Base-by-base conservation (phyloP, 2,888 invertebrate species). In the Nasonia oneida region DNA sequence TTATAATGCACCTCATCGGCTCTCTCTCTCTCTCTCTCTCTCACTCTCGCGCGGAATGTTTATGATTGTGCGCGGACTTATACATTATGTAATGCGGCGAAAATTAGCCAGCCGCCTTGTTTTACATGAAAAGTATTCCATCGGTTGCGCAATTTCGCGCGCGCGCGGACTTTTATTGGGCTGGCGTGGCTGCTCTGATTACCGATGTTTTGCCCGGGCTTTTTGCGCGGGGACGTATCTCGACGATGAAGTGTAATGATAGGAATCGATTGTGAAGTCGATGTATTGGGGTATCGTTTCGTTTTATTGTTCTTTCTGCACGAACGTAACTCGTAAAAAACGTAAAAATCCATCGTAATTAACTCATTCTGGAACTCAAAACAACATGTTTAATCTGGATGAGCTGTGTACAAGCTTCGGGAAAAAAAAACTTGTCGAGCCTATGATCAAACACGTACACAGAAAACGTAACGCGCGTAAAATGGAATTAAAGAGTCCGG, bases 71-170 rank as follows among this genome's bases (percentile, higher is more conserved):
- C 15, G 3, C 8, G 3, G 23, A 42, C 15, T 37, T 71, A 18
- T 61, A 64, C 4, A 64, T 64, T 10, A 37, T 39, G 42, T 73
- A 73, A n/a, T 42, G 23, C 42, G 29, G 73, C 50, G 83, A 85
- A 83, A 87, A 81, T 82, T 87, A 86, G 85, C 85, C 23, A 10
- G 12, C n/a, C 73, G 42, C 73, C 39, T 39, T 23, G 73, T 73
- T 73, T 73, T 42, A 71, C 73, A 73, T 42, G 42, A 73, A 73
- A 73, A 42, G 73, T 73, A 73, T 73, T 42, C 12, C 23, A 73
- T 39, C 42, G 73, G 2, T 73, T 73, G 73, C 73, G 42, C 47
- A 73, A 73, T 73, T 67, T 29, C 37, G 37, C 37, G 15, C 73
- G 42, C 42, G 8, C 33, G 4, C 23, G 23, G 23, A 29, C 73